These are phyloP conservation scores for Onychomys arenicola DNA, from an alignment of 2,797 vertebrate species.

Conservation along the genomic window DNA sequence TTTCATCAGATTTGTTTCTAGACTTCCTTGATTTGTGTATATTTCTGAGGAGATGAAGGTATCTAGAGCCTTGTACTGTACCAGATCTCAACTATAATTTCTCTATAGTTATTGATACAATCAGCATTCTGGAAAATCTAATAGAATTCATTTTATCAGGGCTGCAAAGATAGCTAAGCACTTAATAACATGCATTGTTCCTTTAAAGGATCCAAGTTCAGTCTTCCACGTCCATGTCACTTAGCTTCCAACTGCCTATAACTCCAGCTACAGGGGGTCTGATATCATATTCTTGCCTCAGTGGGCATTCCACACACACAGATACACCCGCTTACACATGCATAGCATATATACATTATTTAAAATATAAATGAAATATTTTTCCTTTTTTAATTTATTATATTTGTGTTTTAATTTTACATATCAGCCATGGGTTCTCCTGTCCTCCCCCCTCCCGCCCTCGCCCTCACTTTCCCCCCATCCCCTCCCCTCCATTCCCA, in stretches of 20 bases:
- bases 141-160: constrained; percentile 33
- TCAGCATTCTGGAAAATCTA: constrained; percentile 67
- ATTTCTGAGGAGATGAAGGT: not conserved
- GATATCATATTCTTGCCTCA: not conserved
- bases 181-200: not conserved
- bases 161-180: not conserved
- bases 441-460: no score
- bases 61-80: not conserved
- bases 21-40: not conserved
- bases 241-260: not conserved
- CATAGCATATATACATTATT: not conserved
- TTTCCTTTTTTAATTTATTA: no score
- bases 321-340: not conserved
- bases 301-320: no score
- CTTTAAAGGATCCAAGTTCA: not conserved
- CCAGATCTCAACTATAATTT: not conserved
- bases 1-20: not conserved
- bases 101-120: constrained; percentile 48
- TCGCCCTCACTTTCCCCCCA: no score
- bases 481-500: no score
- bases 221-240: not conserved
- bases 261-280: not conserved
- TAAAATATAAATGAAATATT: no score
- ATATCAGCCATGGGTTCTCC: no score
- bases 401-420: no score